Percentiles rank a stretch among this genome's conserved stretches.
These are phyloP conservation scores for Poecilia velifera DNA, from an alignment of 2,797 vertebrate species.

Conservation along the genomic window DNA sequence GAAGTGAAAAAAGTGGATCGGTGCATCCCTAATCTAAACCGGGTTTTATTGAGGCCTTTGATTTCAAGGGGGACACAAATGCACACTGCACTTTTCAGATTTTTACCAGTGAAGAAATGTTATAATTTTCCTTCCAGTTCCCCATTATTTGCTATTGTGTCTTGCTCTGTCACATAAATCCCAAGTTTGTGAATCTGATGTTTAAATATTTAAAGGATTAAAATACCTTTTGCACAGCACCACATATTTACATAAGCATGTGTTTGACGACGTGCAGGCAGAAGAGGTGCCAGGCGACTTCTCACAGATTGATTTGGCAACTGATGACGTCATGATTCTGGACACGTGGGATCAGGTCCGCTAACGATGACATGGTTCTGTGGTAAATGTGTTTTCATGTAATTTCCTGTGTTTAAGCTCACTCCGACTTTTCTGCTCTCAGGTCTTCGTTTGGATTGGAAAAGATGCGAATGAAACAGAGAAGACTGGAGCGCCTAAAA, in stretches of 20 bases:
- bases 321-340: conserved; percentile 84
- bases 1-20: too few relatives aligned
- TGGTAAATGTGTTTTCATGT: conserved; percentile 1
- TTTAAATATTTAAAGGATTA: neutral
- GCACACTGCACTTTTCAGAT: neutral
- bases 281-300: conserved; percentile 81
- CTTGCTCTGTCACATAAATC: neutral
- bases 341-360: conserved; percentile 78
- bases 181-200: neutral
- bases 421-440: neutral
- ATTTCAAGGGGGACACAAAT: neutral
- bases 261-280: conserved; percentile 56
- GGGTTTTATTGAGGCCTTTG: neutral
- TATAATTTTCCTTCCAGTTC: neutral
- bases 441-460: conserved; percentile 83
- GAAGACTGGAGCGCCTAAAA: conserved; percentile 65
- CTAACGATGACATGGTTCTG: neutral
- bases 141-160: neutral
- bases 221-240: neutral
- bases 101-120: neutral
- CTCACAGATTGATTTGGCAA: conserved; percentile 77
- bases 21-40: neutral
- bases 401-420: neutral
- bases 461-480: conserved; percentile 78
- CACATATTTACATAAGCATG: neutral